phyloP scores from a whole-genome alignment of 2,888 invertebrate species.

The Drosophila algonquin region DNA sequence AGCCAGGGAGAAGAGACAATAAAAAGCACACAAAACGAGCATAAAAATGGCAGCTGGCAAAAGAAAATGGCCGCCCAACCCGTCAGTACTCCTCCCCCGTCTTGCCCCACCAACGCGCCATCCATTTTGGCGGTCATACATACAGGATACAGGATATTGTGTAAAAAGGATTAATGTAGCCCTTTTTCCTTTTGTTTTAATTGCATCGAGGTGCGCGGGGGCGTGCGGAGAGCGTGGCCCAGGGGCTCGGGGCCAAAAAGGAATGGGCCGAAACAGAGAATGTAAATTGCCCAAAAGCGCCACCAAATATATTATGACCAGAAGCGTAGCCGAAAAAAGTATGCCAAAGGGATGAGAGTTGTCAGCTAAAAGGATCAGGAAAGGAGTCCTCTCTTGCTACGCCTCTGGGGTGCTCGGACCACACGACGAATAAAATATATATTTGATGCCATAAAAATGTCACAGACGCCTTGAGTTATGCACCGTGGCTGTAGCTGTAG shows the following conservation, averaged over 20 bases:
- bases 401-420: conserved; percentile 7
- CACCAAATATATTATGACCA: conserved; percentile 55
- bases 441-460: conserved; percentile 74
- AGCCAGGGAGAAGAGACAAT: conserved; percentile 34
- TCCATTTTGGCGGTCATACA: conserved; percentile 46
- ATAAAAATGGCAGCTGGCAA: conserved; percentile 77
- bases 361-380: too few relatives aligned
- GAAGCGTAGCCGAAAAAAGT: conserved; percentile 9
- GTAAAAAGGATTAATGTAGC: conserved; percentile 76
- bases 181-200: conserved; percentile 70
- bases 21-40: conserved; percentile 67
- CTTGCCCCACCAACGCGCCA: conserved; percentile 21
- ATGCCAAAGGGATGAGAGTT: neutral
- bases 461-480: conserved; percentile 79
- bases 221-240: neutral
- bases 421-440: conserved; percentile 69
- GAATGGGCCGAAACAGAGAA: conserved; percentile 44
- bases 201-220: conserved; percentile 57
- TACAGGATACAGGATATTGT: conserved; percentile 80
- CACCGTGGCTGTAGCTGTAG: conserved; percentile 46
- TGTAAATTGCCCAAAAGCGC: conserved; percentile 70
- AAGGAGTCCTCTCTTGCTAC: neutral
- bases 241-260: conserved; percentile 16
- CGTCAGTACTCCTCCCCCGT: conserved; percentile 7
- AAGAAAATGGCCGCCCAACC: conserved; percentile 71